These are phyloP conservation scores for Mungos mungo DNA, from an alignment of 2,113 vertebrate genomes.

Conservation along the genomic window DNA sequence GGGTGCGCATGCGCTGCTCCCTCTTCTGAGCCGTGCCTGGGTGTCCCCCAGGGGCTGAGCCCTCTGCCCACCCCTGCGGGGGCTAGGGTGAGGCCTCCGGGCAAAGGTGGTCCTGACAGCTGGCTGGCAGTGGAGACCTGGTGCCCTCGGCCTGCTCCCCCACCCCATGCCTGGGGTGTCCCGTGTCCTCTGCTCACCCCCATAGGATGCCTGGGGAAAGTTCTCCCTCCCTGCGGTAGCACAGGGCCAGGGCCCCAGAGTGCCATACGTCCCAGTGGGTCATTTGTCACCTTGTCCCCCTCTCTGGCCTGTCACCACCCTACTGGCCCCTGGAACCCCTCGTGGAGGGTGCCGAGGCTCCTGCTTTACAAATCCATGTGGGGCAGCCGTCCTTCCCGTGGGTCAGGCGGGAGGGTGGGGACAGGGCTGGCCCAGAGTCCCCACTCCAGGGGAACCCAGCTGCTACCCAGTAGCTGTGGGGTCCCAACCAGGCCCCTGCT, in stretches of 20 bases:
- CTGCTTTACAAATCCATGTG: fast-evolving
- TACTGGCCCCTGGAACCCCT: not conserved
- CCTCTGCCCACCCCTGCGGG: fast-evolving
- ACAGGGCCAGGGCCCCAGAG: not conserved
- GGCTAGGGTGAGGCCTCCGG: not conserved
- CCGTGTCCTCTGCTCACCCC: not conserved
- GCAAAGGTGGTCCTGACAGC: not conserved
- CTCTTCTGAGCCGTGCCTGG: not conserved
- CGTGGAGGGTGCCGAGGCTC: fast-evolving
- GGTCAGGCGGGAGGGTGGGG: too few relatives aligned
- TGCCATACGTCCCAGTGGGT: not conserved
- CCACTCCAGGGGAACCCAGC: not conserved
- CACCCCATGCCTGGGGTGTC: not conserved
- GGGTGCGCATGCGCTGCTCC: not conserved
- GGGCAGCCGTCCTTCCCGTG: too few relatives aligned
- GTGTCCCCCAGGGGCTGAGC: not conserved
- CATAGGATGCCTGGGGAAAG: fast-evolving
- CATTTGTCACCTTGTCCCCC: not conserved
- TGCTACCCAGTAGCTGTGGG: not conserved
- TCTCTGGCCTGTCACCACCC: not conserved
- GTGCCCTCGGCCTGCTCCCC: not conserved
- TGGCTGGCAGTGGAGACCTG: fast-evolving
- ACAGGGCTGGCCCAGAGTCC: not conserved
- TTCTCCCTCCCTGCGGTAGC: not conserved
- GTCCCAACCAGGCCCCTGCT: not conserved